These are phyloP conservation scores for Octopus bimaculoides DNA, from an alignment of 1,140 invertebrate genomes.

Conservation along the genomic window DNA sequence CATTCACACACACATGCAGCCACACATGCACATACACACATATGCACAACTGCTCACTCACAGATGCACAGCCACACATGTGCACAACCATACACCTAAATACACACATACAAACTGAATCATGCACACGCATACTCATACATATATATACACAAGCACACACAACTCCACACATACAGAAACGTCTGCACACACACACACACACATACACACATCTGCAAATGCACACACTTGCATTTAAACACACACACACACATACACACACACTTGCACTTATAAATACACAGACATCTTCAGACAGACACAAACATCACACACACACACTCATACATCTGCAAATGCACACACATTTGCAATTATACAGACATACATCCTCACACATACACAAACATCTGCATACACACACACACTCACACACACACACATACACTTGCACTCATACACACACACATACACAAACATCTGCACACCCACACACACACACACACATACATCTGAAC, in stretches of 20 bases:
- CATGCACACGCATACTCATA: background rate
- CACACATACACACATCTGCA: no score
- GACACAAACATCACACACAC: background rate
- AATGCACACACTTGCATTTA: background rate
- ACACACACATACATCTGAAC: background rate
- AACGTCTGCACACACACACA: background rate
- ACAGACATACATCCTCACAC: background rate
- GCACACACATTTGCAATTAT: background rate
- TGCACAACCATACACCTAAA: background rate
- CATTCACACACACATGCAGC: background rate
- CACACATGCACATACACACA: background rate
- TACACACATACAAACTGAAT: background rate
- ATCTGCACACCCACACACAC: background rate
- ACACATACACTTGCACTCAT: background rate
- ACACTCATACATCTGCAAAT: background rate
- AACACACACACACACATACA: background rate
- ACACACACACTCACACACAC: background rate
- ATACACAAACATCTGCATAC: background rate
- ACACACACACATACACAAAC: background rate
- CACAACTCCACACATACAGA: background rate
- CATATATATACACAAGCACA: background rate
- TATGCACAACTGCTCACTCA: background rate
- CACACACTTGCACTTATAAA: background rate
- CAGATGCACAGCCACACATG: background rate
- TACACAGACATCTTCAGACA: background rate